Conservation (phyloP, 2,113 vertebrate genomes). For the Prunella fulvescens region DNA sequence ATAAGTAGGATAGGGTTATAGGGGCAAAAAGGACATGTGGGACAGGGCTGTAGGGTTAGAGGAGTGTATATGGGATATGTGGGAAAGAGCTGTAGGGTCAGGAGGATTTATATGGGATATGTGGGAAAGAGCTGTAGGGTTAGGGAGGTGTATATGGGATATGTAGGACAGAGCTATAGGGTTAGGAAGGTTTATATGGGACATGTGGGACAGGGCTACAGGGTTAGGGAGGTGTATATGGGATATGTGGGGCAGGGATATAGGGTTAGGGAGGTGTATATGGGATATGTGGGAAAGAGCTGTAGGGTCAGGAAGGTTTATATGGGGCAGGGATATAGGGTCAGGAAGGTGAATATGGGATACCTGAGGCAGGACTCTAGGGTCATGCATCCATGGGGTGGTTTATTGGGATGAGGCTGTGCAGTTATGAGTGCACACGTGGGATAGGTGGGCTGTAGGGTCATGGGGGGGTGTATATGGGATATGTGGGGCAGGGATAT, state of each 20-base stretch:
- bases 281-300: background rate
- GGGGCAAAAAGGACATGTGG: too few species aligned
- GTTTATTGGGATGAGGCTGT: background rate
- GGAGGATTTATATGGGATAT: rapidly evolving
- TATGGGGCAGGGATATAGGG: background rate
- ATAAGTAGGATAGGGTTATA: too few species aligned
- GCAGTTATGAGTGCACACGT: rapidly evolving
- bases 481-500: background rate
- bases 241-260: background rate
- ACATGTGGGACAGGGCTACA: rapidly evolving
- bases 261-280: too few species aligned
- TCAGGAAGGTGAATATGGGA: rapidly evolving
- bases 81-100: rapidly evolving
- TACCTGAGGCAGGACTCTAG: too few species aligned
- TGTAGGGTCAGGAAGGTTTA: background rate
- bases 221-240: rapidly evolving
- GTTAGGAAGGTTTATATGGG: rapidly evolving
- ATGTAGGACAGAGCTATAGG: rapidly evolving
- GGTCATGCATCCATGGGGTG: background rate
- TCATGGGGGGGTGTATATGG: too few species aligned
- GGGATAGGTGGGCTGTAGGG: background rate
- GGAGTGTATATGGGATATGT: background rate
- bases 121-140: background rate
- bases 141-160: too few species aligned
- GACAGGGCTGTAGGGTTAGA: background rate